Base-by-base conservation (phyloP, 2,888 invertebrate species). In the Chorisops tibialis region DNA sequence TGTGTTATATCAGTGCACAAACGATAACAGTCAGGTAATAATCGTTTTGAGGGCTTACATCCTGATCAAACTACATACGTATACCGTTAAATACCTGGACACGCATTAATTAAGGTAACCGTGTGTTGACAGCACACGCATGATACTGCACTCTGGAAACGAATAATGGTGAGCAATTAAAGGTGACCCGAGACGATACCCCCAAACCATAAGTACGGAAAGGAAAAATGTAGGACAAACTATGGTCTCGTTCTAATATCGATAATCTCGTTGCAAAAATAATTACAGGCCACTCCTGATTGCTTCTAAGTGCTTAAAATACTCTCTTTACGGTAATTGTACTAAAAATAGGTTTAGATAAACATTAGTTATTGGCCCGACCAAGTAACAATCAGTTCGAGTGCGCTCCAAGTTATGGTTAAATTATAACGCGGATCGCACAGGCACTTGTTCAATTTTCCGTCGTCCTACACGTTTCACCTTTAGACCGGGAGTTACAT, bases 341-440 rank as follows among this genome's bases (percentile, higher is more conserved):
- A 52, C 39, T 52, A 38, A 52, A 52, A 52, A 52, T 52, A 52
- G 52, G 37, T 52, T 52, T 39, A 52, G 52, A 52, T 52, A 52
- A 52, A 52, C 52, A 52, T 52, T 52, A 52, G 38, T 52, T 52
- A 38, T 37, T 18, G 52, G 21, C 39, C n/a, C 19, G 37, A 21
- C 37, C 9, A 39, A 52, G 38, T 19, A 39, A 39, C 52, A 52
- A 38, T 52, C 52, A 52, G 30, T 21, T 9, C n/a, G 38, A 52
- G 50, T 50, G 50, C 16, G 14, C 35, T 14, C 35, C 50, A 16
- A 50, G 50, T 50, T 50, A 35, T 35, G 50, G 30, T 35, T 22
- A 6, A 14, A 35, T 50, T 50, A 16, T 30, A 14, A 30, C 30
- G 30, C 9, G 30, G 3, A 30, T 30, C 30, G 5, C n/a, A n/a